Base-by-base conservation (phyloP, 2,113 vertebrate genomes). In the Scatophagus argus region DNA sequence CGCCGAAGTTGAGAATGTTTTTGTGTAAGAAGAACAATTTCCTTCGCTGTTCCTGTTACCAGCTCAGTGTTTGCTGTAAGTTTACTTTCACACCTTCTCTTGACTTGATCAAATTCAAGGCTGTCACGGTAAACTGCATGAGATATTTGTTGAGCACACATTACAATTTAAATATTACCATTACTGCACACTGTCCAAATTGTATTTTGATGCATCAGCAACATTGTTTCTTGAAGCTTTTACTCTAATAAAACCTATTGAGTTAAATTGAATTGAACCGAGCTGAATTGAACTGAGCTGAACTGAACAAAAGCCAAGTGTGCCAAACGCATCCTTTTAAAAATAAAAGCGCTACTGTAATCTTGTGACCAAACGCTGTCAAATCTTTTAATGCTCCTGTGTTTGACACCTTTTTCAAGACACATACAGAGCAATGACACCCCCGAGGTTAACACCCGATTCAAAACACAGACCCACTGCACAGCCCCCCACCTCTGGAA, bases 401-500 rank as follows among this genome's bases (percentile, higher is more conserved):
- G 68, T 80, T 70, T 76, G 49, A 47, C 59, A 46, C 68, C 58
- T 68, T 74, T 49, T 64, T 63, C 2, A 16, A 60, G 39, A 43
- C 10, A n/a, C 41, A 55, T 41, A 44, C 41, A 46, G 43, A 59
- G 25, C 46, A 41, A 38, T 19, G 8, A 52, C 68, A 31, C 17
- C 38, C 17, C 68, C 31, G 11, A 51, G 29, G 16, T 59, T 39
- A 10, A 17, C 29, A 41, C 19, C 60, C 2, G 25, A n/a, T n/a
- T n/a, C n/a, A n/a, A 82, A 80, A 83, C 55, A 79, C 78, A 84
- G 70, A 43, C 60, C n/a, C 41, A 32, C 63, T 12, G 21, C 41
- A 27, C 51, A 19, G 36, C 51, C 59, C 73, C 85, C 77, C 61
- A 78, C 85, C 84, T 84, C 85, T 84, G 65, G 66, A 88, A 92